These are phyloP conservation scores for Allacma fusca DNA, from an alignment of 2,888 invertebrate genomes.

Conservation along the genomic window DNA sequence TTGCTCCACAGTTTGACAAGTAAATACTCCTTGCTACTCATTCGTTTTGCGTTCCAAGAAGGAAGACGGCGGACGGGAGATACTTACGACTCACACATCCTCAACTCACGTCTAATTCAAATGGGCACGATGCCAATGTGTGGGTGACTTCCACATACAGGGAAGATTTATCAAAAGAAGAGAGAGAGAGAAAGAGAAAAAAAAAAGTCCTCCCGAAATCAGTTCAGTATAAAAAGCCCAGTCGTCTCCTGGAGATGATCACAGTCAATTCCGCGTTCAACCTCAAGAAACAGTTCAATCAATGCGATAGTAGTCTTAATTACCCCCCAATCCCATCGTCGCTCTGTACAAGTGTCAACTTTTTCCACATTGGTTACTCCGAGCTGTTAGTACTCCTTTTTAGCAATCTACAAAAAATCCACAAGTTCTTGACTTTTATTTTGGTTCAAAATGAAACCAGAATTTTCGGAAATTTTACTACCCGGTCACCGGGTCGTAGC, in stretches of 20 bases:
- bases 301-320: too few relatives aligned
- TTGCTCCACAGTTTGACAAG: slow-evolving; percentile 1
- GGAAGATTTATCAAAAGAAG: slow-evolving; percentile 33
- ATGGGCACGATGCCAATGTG: slow-evolving; percentile 52
- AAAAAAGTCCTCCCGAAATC: slow-evolving; percentile 35
- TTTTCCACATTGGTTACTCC: too few relatives aligned
- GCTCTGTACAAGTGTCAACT: neutral
- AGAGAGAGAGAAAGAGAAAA: slow-evolving; percentile 25
- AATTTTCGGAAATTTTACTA: slow-evolving; percentile 58
- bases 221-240: slow-evolving; percentile 36
- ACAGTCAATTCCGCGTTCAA: slow-evolving; percentile 30
- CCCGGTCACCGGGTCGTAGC: slow-evolving; percentile 46
- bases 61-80: slow-evolving; percentile 17
- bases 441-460: slow-evolving; percentile 53
- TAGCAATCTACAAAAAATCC: too few relatives aligned
- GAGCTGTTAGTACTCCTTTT: too few relatives aligned
- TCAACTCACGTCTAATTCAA: slow-evolving; percentile 7
- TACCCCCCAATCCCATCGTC: too few relatives aligned
- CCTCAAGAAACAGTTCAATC: neutral
- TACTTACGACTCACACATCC: neutral
- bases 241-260: slow-evolving; percentile 27
- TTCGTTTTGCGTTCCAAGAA: neutral
- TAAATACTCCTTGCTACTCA: slow-evolving; percentile 2
- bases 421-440: neutral
- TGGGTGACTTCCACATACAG: slow-evolving; percentile 45